Conservation (phyloP, 2,888 invertebrate species). For the Zygaena filipendulae region DNA sequence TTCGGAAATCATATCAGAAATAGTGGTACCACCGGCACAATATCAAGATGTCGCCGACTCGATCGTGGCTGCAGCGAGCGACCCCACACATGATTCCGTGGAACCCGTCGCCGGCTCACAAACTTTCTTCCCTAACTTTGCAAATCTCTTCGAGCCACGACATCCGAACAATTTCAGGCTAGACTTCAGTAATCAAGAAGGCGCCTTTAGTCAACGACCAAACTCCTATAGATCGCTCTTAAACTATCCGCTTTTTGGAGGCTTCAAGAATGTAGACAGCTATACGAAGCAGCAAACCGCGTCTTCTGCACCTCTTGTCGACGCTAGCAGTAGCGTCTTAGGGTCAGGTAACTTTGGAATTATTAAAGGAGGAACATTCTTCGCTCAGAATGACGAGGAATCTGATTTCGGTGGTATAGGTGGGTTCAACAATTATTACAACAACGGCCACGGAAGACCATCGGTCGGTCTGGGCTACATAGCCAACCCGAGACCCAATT, state of each 20-base stretch:
- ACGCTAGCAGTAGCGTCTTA: slow-evolving; percentile 72
- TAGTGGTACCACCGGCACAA: slow-evolving; percentile 45
- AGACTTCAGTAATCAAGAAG: slow-evolving; percentile 69
- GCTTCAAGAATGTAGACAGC: slow-evolving; percentile 44
- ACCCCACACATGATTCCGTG: slow-evolving; percentile 55
- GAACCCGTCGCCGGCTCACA: slow-evolving; percentile 70
- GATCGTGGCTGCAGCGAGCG: slow-evolving; percentile 26
- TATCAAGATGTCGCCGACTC: slow-evolving; percentile 27
- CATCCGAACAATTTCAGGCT: slow-evolving; percentile 66
- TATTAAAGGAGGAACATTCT: slow-evolving; percentile 87
- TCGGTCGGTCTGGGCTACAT: slow-evolving; percentile 69
- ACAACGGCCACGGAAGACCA: slow-evolving; percentile 79
- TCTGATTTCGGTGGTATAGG: slow-evolving; percentile 68
- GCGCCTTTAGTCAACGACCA: slow-evolving; percentile 70
- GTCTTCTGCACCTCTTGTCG: slow-evolving; percentile 45
- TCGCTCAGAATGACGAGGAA: slow-evolving; percentile 78
- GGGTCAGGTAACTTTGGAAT: slow-evolving; percentile 91
- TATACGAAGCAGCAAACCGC: slow-evolving; percentile 45
- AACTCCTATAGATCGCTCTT: slow-evolving; percentile 55
- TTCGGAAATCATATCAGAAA: slow-evolving; percentile 55
- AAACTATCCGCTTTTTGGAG: slow-evolving; percentile 52
- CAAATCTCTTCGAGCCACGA: slow-evolving; percentile 71
- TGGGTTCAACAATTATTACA: slow-evolving; percentile 70
- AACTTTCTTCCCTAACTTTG: slow-evolving; percentile 83
- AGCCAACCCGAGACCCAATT: slow-evolving; percentile 78